Conservation (phyloP, 2,113 vertebrate species). For the Phrynocephalus versicolor region DNA sequence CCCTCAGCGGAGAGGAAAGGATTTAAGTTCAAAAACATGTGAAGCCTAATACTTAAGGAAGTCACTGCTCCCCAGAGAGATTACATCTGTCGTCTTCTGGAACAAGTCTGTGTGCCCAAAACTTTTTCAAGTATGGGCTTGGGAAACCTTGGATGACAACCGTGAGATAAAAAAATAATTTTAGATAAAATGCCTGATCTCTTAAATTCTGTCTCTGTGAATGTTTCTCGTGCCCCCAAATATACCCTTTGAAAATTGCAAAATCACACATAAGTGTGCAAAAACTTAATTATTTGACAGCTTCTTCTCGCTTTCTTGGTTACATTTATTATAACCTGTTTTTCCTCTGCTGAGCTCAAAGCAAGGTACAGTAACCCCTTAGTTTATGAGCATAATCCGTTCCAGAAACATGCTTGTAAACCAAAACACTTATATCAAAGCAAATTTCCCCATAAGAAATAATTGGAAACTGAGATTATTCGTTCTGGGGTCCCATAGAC, state of each 20-base stretch:
- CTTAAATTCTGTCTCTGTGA: constrained; percentile 9
- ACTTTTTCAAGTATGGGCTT: constrained; percentile 1
- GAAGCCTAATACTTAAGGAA: constrained; percentile 54
- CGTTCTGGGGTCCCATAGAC: no score
- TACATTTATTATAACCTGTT: no score
- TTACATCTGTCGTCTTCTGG: constrained; percentile 34
- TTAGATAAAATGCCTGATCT: neutral
- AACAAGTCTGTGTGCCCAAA: constrained; percentile 35
- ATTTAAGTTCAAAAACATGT: constrained; percentile 68
- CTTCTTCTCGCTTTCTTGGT: no score
- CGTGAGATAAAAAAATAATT: neutral
- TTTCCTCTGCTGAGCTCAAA: no score
- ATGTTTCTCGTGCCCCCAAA: neutral
- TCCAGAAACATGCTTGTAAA: no score
- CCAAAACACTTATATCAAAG: no score
- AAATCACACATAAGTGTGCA: neutral
- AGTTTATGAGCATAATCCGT: no score
- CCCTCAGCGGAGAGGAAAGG: constrained; percentile 62
- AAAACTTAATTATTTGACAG: no score
- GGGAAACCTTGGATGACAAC: neutral
- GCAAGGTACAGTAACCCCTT: neutral
- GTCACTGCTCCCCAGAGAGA: constrained; percentile 40
- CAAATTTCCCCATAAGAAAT: no score
- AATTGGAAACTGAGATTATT: no score
- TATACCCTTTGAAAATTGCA: neutral